These are phyloP conservation scores for Puma concolor DNA, from an alignment of 2,113 vertebrate species.

Conservation along the genomic window DNA sequence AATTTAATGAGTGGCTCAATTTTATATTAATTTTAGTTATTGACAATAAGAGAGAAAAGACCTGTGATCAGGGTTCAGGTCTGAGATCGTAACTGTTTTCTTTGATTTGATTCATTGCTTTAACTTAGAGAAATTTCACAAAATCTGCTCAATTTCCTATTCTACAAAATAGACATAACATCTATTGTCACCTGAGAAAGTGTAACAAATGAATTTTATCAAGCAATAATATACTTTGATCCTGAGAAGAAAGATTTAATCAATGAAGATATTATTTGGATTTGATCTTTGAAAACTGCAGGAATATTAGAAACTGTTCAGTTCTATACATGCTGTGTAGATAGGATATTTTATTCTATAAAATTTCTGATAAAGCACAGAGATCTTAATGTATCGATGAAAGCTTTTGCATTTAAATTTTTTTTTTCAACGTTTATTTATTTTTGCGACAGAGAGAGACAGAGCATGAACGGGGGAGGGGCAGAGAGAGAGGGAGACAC, in stretches of 20 bases:
- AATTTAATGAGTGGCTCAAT: background rate
- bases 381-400: background rate
- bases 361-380: background rate
- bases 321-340: background rate
- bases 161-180: background rate
- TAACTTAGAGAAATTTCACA: background rate
- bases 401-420: background rate
- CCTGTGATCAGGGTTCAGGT: background rate
- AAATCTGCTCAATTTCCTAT: background rate
- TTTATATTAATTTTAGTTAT: background rate
- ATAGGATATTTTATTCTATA: background rate
- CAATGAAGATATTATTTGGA: background rate
- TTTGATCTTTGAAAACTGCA: background rate
- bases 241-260: background rate
- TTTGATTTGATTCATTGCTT: background rate
- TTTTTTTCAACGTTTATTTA: no score
- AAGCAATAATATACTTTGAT: background rate
- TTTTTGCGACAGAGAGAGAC: no score
- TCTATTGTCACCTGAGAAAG: background rate
- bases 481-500: no score
- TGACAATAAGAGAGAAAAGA: background rate
- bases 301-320: background rate
- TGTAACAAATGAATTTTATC: background rate
- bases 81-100: background rate
- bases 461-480: no score